phyloP scores from a whole-genome alignment of 1,140 invertebrate species.

The Cydia splendana region DNA sequence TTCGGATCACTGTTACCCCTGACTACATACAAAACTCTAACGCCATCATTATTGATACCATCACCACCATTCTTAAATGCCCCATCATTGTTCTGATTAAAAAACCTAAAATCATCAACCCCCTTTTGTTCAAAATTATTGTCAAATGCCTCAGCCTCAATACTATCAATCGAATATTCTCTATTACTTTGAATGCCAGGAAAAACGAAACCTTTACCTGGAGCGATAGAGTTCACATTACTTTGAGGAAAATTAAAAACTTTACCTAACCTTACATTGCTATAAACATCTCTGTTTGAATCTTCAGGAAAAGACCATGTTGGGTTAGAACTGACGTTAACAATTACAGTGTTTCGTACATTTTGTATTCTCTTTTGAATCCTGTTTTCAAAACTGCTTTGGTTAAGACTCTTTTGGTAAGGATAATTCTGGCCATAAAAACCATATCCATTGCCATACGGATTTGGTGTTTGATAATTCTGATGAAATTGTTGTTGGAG shows the following conservation, averaged over 20 bases:
- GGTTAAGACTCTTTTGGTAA: not conserved
- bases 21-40: conserved; percentile 60
- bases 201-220: conserved; percentile 41
- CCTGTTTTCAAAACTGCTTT: not conserved
- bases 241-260: conserved; percentile 53
- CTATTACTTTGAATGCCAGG: conserved; percentile 43
- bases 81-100: not conserved
- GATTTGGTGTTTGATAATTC: conserved; percentile 40
- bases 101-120: not conserved
- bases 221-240: conserved; percentile 36
- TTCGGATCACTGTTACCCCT: conserved; percentile 70
- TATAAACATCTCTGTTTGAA: conserved; percentile 21
- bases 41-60: conserved; percentile 39
- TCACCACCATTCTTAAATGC: not conserved
- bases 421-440: conserved; percentile 13
- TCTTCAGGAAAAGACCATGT: conserved; percentile 55
- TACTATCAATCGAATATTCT: conserved; percentile 32
- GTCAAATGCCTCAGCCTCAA: conserved; percentile 25
- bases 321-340: conserved; percentile 36
- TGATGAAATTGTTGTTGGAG: conserved; percentile 18
- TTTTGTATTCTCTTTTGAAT: conserved; percentile 37
- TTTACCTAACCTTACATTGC: conserved; percentile 48
- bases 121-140: conserved; percentile 39
- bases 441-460: conserved; percentile 45
- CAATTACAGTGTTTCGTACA: not conserved